A percentile compares a stretch with the other conserved stretches of the same genome.
Conservation (phyloP, 2,113 vertebrate species). For the Cettia cetti region DNA sequence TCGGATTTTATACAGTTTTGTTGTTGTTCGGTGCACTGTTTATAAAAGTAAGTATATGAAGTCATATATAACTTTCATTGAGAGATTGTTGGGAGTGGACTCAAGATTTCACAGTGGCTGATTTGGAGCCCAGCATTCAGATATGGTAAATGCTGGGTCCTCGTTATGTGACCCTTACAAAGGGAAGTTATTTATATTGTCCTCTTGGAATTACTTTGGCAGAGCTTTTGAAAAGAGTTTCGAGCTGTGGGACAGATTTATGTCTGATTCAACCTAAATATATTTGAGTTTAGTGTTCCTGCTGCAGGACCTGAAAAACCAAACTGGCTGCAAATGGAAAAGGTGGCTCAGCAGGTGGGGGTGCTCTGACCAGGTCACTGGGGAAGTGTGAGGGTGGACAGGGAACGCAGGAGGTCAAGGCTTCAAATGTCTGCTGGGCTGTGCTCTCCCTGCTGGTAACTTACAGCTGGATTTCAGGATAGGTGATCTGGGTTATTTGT, state of each 20-base stretch:
- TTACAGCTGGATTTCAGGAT: not conserved
- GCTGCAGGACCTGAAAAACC: not conserved
- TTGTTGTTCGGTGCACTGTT: not conserved
- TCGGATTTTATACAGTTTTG: not conserved
- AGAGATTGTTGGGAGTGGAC: not conserved
- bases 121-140: not conserved
- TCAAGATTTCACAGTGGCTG: not conserved
- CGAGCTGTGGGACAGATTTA: not conserved
- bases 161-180: not conserved
- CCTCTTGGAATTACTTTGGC: not conserved
- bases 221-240: not conserved
- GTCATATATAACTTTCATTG: not conserved
- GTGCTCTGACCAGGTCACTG: not conserved
- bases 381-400: not conserved
- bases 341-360: accelerated
- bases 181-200: not conserved
- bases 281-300: not conserved
- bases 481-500: not conserved
- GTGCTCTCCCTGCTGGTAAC: not conserved
- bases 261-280: not conserved
- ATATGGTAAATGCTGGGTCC: not conserved
- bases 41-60: not conserved
- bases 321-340: not conserved
- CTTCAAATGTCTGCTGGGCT: not conserved
- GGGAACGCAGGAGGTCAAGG: accelerated